phyloP scores from a whole-genome alignment of 2,113 vertebrate species.

The Ginglymostoma cirratum region DNA sequence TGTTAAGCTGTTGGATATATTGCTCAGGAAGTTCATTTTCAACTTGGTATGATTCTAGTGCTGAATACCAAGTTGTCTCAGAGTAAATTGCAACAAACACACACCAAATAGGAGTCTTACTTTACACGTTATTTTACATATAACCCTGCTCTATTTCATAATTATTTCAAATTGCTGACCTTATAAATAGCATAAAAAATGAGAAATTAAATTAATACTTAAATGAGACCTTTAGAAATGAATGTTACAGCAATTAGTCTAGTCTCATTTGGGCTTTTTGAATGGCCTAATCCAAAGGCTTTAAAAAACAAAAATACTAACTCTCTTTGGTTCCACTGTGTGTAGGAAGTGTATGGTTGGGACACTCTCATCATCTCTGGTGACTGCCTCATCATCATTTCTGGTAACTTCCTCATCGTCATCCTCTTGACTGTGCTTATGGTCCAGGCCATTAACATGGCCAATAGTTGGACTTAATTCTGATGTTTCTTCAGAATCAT shows the following conservation, averaged over 20 bases:
- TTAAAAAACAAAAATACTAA: conserved; percentile 44
- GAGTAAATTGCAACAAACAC: neutral
- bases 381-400: conserved; percentile 48
- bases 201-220: neutral
- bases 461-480: conserved; percentile 44
- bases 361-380: conserved; percentile 55
- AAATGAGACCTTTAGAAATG: neutral
- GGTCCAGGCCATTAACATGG: conserved; percentile 50
- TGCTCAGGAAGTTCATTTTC: neutral
- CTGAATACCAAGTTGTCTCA: neutral
- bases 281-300: neutral
- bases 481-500: conserved; percentile 35
- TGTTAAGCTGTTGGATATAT: neutral
- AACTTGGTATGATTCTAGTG: neutral
- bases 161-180: neutral
- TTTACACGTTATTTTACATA: neutral
- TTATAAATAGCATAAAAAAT: neutral
- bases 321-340: conserved; percentile 91
- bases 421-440: conserved; percentile 50
- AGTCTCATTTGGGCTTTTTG: neutral
- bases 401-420: conserved; percentile 49
- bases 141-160: neutral
- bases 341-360: conserved; percentile 91
- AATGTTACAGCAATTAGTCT: neutral
- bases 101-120: neutral